Conservation (phyloP, 2,113 vertebrate genomes). For the Peromyscus polionotus region DNA sequence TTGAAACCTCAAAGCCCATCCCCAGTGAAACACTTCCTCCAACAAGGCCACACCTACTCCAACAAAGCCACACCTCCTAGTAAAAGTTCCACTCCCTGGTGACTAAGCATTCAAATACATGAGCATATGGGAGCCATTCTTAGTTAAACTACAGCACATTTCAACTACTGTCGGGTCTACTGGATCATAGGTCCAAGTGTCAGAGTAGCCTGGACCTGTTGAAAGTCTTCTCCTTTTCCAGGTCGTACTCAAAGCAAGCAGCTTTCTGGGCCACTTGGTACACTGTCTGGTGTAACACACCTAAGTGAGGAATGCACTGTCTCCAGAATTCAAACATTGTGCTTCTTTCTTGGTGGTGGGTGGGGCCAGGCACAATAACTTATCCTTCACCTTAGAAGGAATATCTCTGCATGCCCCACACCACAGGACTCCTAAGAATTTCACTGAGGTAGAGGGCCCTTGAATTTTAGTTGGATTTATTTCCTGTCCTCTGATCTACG, state of each 20-base stretch:
- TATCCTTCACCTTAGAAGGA: neutral
- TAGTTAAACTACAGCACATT: neutral
- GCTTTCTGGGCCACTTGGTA: neutral
- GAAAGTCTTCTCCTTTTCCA: neutral
- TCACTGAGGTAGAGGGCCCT: neutral
- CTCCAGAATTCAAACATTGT: neutral
- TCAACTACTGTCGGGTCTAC: neutral
- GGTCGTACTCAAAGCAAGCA: neutral
- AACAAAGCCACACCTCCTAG: neutral
- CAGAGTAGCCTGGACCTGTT: neutral
- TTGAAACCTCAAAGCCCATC: neutral
- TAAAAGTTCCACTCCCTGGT: neutral
- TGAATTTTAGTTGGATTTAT: neutral
- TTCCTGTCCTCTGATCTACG: neutral
- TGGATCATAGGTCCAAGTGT: neutral
- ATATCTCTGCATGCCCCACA: neutral
- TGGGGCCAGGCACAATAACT: neutral
- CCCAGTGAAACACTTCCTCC: neutral
- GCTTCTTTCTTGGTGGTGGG: neutral
- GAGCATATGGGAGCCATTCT: neutral
- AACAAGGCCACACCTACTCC: neutral
- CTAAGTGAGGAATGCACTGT: neutral
- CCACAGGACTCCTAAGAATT: neutral
- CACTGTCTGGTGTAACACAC: neutral
- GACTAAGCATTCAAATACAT: neutral